Percentiles rank a stretch among this genome's conserved stretches.
Conservation (phyloP, 2,888 invertebrate genomes). For the Schizaphis graminum region DNA sequence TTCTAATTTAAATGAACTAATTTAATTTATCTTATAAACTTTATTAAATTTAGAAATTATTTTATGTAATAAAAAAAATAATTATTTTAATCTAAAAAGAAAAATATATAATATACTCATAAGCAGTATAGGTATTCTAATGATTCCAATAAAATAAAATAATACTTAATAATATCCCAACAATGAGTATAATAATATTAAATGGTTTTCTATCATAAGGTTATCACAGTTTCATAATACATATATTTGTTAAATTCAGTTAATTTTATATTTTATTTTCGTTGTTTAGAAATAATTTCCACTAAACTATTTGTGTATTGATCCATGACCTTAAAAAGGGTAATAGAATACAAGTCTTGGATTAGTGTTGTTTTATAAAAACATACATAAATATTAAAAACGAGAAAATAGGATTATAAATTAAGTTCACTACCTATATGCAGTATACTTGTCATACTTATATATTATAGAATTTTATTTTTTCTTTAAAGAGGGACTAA, state of each 20-base stretch:
- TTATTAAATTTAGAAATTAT: background rate
- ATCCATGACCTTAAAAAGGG: background rate
- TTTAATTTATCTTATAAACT: background rate
- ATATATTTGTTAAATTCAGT: background rate
- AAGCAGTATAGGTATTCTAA: background rate
- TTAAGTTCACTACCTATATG: background rate
- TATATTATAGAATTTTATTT: background rate
- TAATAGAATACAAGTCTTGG: background rate
- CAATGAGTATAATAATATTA: background rate
- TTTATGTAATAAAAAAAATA: background rate
- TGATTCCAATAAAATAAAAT: background rate
- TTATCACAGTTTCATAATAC: background rate
- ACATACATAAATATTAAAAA: background rate
- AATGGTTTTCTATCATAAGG: background rate
- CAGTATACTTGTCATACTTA: background rate
- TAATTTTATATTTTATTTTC: background rate
- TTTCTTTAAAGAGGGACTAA: background rate
- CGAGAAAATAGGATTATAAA: background rate
- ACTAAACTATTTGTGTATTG: constrained; percentile 8
- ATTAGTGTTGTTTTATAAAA: constrained; percentile 18
- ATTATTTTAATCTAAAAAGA: background rate
- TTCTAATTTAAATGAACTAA: background rate
- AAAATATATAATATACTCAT: background rate
- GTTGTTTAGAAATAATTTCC: background rate
- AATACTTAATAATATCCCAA: background rate